Base-by-base conservation (phyloP, 2,888 invertebrate species). In the Protodeltote pygarga region DNA sequence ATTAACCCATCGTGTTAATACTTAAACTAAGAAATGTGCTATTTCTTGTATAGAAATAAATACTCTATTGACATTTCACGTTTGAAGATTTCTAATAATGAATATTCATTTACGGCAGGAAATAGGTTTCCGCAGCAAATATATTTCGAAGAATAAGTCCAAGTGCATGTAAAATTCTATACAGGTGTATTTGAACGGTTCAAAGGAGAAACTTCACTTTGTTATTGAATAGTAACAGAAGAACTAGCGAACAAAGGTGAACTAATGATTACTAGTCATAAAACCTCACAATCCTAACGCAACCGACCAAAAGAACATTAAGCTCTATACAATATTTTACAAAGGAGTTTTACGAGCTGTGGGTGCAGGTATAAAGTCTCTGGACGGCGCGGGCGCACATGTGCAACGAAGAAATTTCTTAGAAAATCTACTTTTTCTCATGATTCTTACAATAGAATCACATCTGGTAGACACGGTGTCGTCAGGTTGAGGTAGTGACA, bases 401-500 rank as follows among this genome's bases (percentile, higher is more conserved):
- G 84, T 83, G 80, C 76, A 71, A 63, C 78, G 73, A 82, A 81
- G 20, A 45, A 47, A 59, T 55, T 89, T 88, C 87, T 77, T 31
- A 62, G 85, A 87, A 87, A 70, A 59, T 58, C 50, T 37, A 50
- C 52, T 71, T 77, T 75, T 75, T 76, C 73, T 73, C 65, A 57
- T 48, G 50, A 38, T 50, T 71, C 65, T 61, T 71, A 86, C 81
- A 87, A 86, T 76, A 65, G 72, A 24, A 54, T 58, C 72, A 78
- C 83, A 88, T 88, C 88, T 88, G 88, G 80, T 81, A 89, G 89
- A 89, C 89, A 77, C 59, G 50, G 74, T 79, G 89, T 86, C 89
- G 87, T 83, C 86, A 67, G 55, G 42, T 55, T 55, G 40, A 40
- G 52, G 42, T 24, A 33, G 47, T 51, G 52, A 87, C 84, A 87